Evolutionary conservation across 2,113 vertebrate species (phyloP).

Genomic region (Mola mola): DNA sequence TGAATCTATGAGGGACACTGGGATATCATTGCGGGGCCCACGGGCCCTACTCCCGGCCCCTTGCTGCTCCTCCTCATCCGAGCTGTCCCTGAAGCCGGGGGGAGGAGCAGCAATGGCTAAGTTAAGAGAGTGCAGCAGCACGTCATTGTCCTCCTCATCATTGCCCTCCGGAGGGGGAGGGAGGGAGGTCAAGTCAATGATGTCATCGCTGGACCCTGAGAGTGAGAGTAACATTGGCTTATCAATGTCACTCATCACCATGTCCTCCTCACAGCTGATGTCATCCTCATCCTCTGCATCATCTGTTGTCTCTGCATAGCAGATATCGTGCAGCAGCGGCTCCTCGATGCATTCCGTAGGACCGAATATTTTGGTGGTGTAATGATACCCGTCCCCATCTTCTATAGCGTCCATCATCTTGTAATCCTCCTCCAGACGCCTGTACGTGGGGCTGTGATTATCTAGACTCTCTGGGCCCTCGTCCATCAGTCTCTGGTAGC

Average conservation of each 20-base stretch:
- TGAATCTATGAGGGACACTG: conserved; percentile 96
- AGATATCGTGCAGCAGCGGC: conserved; percentile 94
- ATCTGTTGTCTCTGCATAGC: conserved; percentile 95
- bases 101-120: conserved; percentile 97
- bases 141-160: conserved; percentile 92
- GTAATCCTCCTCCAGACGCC: conserved; percentile 89
- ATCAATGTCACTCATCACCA: conserved; percentile 87
- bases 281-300: conserved; percentile 97
- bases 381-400: conserved; percentile 89
- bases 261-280: conserved; percentile 96
- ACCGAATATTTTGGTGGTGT: conserved; percentile 91
- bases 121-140: conserved; percentile 95
- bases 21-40: conserved; percentile 86
- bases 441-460: conserved; percentile 86
- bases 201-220: conserved; percentile 96
- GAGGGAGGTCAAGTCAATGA: conserved; percentile 96
- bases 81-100: conserved; percentile 97
- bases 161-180: conserved; percentile 97
- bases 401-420: conserved; percentile 88
- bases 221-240: conserved; percentile 90
- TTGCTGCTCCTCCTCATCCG: conserved; percentile 95
- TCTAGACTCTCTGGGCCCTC: conserved; percentile 90
- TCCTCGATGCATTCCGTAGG: conserved; percentile 91
- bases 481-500: conserved; percentile 94
- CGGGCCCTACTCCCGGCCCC: conserved; percentile 78